A percentile compares a stretch with the other conserved stretches of the same genome.
Conservation (phyloP, 2,113 vertebrate species). For the Clarias batrachus region DNA sequence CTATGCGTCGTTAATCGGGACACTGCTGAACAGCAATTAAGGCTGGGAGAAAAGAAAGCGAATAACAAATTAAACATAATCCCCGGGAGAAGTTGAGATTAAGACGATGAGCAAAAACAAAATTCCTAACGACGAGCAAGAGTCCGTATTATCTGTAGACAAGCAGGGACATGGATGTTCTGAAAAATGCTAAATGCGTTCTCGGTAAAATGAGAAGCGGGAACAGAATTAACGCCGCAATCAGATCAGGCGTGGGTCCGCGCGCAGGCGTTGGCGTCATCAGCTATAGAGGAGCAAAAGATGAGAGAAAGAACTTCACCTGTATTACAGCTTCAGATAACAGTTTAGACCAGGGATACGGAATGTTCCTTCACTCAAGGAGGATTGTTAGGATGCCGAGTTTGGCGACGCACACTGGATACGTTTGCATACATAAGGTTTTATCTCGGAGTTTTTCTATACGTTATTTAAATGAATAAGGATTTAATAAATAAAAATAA, state of each 20-base stretch:
- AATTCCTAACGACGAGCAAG: background rate
- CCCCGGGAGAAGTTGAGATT: background rate
- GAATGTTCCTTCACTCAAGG: background rate
- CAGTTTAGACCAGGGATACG: background rate
- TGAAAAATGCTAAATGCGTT: background rate
- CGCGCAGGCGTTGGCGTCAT: background rate
- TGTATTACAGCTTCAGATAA: background rate
- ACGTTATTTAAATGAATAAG: too few species aligned
- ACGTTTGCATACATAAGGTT: too few species aligned
- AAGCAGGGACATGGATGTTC: background rate
- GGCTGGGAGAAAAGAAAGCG: background rate
- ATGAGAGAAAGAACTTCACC: conserved; percentile 12
- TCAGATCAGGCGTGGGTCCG: background rate
- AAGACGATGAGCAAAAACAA: background rate
- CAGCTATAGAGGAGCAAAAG: background rate
- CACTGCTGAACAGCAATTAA: background rate
- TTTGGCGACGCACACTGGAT: background rate
- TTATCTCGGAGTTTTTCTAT: too few species aligned
- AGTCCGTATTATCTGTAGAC: background rate
- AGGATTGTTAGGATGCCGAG: background rate
- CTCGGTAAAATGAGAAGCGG: background rate
- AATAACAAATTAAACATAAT: background rate
- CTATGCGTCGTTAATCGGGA: background rate
- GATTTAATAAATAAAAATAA: too few species aligned
- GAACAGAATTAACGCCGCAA: background rate